phyloP scores from a whole-genome alignment of 2,888 invertebrate genomes.

The Dicyrtoma fusca region DNA sequence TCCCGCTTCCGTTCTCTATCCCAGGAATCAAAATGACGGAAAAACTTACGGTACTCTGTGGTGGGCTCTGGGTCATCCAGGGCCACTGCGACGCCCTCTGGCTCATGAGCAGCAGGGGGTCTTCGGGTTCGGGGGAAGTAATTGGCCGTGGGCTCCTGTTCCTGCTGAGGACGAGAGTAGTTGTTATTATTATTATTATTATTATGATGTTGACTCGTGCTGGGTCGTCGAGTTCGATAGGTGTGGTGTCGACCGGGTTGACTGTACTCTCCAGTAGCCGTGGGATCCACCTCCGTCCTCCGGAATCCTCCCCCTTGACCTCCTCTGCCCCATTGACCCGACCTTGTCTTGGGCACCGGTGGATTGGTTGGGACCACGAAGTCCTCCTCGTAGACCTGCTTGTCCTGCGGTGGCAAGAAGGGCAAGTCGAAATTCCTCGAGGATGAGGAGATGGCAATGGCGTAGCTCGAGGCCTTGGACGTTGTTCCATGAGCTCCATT shows the following conservation, averaged over 20 bases:
- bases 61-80: neutral
- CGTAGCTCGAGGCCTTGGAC: conserved; percentile 55
- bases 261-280: no score
- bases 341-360: conserved; percentile 37
- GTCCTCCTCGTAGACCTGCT: conserved; percentile 50
- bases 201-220: conserved; percentile 9
- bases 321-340: conserved; percentile 33
- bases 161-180: conserved; percentile 15
- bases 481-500: conserved; percentile 52
- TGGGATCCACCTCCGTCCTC: no score
- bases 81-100: neutral
- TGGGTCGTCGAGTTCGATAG: no score
- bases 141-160: conserved; percentile 11
- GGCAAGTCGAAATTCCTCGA: conserved; percentile 54
- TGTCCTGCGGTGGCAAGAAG: conserved; percentile 47
- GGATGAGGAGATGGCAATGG: conserved; percentile 53
- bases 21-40: conserved; percentile 56
- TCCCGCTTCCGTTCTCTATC: conserved; percentile 39
- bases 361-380: conserved; percentile 47
- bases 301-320: no score
- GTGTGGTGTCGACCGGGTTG: no score
- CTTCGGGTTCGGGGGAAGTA: neutral
- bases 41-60: conserved; percentile 46
- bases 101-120: neutral
- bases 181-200: neutral